Conservation (phyloP, 1,140 invertebrate genomes). For the Andricus grossulariae region DNA sequence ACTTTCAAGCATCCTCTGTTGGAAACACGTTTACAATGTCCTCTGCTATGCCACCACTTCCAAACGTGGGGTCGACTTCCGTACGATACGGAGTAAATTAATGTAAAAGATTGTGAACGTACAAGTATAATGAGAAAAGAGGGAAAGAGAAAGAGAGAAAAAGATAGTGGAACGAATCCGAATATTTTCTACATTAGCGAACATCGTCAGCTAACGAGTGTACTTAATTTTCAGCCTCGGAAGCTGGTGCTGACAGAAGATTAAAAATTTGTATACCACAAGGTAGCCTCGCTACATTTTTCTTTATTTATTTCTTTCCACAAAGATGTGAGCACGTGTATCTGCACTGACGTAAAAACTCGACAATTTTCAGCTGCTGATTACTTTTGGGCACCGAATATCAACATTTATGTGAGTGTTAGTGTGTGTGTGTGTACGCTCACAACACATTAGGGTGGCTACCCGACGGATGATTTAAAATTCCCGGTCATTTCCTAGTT, state of each 20-base stretch:
- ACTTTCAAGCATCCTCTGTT: not conserved
- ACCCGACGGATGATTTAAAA: too few species aligned
- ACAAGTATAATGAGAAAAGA: not conserved
- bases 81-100: constrained; percentile 25
- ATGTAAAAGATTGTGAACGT: constrained; percentile 26
- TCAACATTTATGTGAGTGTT: too few species aligned
- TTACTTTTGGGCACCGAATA: not conserved
- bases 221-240: constrained; percentile 28
- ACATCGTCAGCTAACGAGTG: constrained; percentile 18
- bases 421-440: too few species aligned
- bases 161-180: constrained; percentile 8
- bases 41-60: not conserved
- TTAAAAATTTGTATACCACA: constrained; percentile 6
- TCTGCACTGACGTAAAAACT: not conserved
- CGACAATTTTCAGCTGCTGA: not conserved
- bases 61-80: not conserved
- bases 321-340: not conserved
- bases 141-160: not conserved
- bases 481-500: too few species aligned
- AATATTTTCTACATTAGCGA: constrained; percentile 25
- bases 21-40: constrained; percentile 13
- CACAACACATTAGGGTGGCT: too few species aligned
- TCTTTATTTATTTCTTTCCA: not conserved
- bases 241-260: constrained; percentile 25
- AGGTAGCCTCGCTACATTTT: not conserved